These are phyloP conservation scores for Pachyseris speciosa DNA, from an alignment of 64 coral and sea anemone genomes.

Conservation along the genomic window DNA sequence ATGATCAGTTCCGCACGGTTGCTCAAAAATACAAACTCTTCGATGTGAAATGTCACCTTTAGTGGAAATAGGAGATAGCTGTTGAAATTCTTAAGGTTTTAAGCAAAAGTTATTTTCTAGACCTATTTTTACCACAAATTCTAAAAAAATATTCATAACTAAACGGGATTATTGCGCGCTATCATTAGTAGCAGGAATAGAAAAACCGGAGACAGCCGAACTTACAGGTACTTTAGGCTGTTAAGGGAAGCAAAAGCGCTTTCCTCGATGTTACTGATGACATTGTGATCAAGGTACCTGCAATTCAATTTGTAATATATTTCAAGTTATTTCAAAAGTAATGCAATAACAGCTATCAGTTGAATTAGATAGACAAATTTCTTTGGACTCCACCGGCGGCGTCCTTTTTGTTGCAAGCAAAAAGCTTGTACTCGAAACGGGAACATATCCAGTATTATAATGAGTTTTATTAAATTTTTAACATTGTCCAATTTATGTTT, in stretches of 20 bases:
- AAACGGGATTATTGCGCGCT: not conserved
- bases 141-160: too few species aligned
- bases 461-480: too few species aligned
- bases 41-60: too few species aligned
- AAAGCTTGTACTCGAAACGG: too few species aligned
- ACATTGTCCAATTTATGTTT: too few species aligned
- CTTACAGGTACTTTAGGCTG: not conserved
- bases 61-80: not conserved
- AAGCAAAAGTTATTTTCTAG: not conserved
- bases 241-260: not conserved
- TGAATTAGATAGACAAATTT: too few species aligned
- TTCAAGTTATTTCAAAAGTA: not conserved
- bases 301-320: not conserved
- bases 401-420: too few species aligned
- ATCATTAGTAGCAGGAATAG: not conserved
- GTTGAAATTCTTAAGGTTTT: not conserved
- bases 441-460: too few species aligned
- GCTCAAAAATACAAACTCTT: too few species aligned
- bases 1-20: too few species aligned
- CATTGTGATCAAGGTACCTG: not conserved
- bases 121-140: too few species aligned
- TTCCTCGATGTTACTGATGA: not conserved
- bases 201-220: not conserved
- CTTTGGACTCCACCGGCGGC: too few species aligned
- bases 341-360: not conserved